Conservation (phyloP, 2,113 vertebrate species). For the Rhabdomys dilectus region DNA sequence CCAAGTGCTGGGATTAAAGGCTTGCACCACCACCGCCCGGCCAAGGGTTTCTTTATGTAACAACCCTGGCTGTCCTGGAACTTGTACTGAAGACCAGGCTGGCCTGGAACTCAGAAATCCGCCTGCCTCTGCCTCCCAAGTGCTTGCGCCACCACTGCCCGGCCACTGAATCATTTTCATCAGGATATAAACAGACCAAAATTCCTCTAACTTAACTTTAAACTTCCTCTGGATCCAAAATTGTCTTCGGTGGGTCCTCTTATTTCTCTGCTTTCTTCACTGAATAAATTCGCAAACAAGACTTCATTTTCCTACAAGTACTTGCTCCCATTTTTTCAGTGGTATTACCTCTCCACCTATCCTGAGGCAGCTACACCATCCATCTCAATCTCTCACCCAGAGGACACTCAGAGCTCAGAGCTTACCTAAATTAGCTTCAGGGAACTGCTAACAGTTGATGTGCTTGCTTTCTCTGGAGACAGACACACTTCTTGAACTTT, state of each 20-base stretch:
- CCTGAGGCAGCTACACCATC: neutral
- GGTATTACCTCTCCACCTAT: neutral
- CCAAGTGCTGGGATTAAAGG: too few species aligned
- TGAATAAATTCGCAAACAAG: neutral
- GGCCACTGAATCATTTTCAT: neutral
- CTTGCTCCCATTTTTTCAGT: neutral
- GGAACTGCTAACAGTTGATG: slow-evolving; percentile 30
- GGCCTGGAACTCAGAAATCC: too few species aligned
- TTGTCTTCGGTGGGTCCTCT: neutral
- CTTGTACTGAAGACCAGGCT: too few species aligned
- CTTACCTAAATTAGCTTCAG: slow-evolving; percentile 43
- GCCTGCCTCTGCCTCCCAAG: too few species aligned
- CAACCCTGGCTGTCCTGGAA: too few species aligned
- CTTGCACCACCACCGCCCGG: too few species aligned
- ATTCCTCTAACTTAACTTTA: slow-evolving; percentile 32
- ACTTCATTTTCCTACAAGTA: neutral
- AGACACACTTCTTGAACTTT: slow-evolving; percentile 28
- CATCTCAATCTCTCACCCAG: neutral
- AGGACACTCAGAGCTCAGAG: slow-evolving; percentile 19
- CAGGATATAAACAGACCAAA: slow-evolving; percentile 50
- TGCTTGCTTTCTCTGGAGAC: slow-evolving; percentile 56
- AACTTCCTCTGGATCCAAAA: neutral
- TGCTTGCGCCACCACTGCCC: too few species aligned
- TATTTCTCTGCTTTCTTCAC: neutral
- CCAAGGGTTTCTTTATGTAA: too few species aligned